Evolutionary conservation across 2,113 vertebrate genomes (phyloP), one percentile per base, ranked within the genome.

Genomic region (Anthoscopus minutus): DNA sequence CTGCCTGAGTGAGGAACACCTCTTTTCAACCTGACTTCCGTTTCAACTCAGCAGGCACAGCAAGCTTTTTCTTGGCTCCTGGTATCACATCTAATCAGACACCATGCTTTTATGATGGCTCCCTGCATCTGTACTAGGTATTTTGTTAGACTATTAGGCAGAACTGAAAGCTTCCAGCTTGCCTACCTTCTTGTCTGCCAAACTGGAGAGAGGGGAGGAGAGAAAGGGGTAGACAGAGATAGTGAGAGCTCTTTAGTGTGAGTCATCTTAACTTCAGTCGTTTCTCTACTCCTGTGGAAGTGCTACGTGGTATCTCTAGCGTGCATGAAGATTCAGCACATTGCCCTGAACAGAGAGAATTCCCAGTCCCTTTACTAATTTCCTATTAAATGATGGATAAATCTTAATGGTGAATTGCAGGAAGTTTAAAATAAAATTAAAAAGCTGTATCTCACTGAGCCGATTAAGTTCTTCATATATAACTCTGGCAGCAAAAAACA

Each of bases 81-180:
- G 91, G 72, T 93, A 92, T 86, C 81, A 94, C 93, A 90, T 96
- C 72, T 93, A 83, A 93, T 96, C 95, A 97, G 53, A 81, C 54
- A 80, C 83, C 50, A 76, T 53, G 91, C 77, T 96, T 96, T 96
- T 94, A 94, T 94, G 89, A 51, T 83, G 91, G 64, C 86, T 96
- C 94, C 83, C 58, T 61, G 30, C 84, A 91, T 94, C 86, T 79
- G 57, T 37, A 76, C 67, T 84, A 95, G 94, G 89, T 78, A 87
- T 97, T 96, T 97, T 88, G 53, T 96, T 82, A 96, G 94, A 87
- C 90, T 93, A 62, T 88, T 78, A 84, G 40, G 25, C 73, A 85
- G 94, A 84, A 74, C 82, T 96, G 93, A 97, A 94, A 96, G 93
- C 79, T 95, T 94, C 93, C 86, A 85, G 76, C 73, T 87, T 96